A percentile compares a stretch with the other conserved stretches of the same genome.
Conservation (phyloP, 2,888 invertebrate genomes). For the Ethmia dodecea region DNA sequence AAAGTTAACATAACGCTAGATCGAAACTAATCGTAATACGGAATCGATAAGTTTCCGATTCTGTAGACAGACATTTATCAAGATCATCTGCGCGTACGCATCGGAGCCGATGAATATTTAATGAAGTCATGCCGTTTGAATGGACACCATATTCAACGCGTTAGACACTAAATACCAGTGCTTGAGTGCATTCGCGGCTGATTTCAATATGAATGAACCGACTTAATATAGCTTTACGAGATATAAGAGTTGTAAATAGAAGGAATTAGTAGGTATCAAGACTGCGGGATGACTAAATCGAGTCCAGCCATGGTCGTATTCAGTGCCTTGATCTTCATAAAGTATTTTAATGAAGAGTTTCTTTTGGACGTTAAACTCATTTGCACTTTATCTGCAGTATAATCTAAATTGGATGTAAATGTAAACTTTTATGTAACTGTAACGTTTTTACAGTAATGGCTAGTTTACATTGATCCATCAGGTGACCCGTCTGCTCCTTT, state of each 20-base stretch:
- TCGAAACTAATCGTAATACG: constrained; percentile 19
- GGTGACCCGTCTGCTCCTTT: too few species aligned
- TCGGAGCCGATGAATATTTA: constrained; percentile 46
- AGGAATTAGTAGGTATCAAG: constrained; percentile 2
- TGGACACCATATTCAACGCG: constrained; percentile 29
- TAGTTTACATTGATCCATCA: too few species aligned
- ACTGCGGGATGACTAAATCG: constrained; percentile 1
- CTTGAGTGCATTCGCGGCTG: constrained; percentile 16
- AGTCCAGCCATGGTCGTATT: too few species aligned
- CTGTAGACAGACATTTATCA: constrained; percentile 35
- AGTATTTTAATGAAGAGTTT: too few species aligned
- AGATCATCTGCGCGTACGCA: constrained; percentile 31
- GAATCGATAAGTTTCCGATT: constrained; percentile 28
- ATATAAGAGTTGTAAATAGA: constrained; percentile 5
- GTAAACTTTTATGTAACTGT: too few species aligned
- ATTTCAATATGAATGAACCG: constrained; percentile 12
- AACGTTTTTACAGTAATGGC: too few species aligned
- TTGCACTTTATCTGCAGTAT: too few species aligned
- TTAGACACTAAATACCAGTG: constrained; percentile 31
- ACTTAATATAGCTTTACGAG: constrained; percentile 3
- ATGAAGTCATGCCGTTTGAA: constrained; percentile 35
- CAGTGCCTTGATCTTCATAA: too few species aligned
- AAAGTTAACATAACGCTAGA: constrained; percentile 19
- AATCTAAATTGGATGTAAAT: too few species aligned
- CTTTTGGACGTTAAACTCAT: too few species aligned